Base-by-base conservation (phyloP, 1,140 invertebrate genomes). In the Scylla paramamosain region DNA sequence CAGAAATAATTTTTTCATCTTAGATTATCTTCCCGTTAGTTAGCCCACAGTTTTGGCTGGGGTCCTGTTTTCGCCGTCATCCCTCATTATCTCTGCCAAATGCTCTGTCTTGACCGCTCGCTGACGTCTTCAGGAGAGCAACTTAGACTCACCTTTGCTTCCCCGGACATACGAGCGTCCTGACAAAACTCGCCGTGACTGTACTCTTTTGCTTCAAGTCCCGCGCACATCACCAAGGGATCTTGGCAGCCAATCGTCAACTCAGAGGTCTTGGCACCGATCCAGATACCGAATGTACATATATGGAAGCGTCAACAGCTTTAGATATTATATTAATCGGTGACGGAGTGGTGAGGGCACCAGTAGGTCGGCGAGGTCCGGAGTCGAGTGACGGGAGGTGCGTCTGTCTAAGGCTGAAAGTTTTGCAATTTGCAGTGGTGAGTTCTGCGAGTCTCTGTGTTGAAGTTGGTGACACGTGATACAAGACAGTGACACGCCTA, bases 291-390 rank as follows among this genome's bases (percentile, higher is more conserved):
- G 28, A 46, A 84, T 82, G 83, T 84, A 93, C 92, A 84, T 93
- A 93, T 93, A 93, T 86, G 92, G 92, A 77, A 45, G 83, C 39
- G 77, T 46, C 92, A 93, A 45, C 25, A 77, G 46, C 28, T 16
- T 45, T 45, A 93, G 92, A 93, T 93, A 93, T 93, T 93, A 93
- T 93, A 93, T 93, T 93, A 93, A 93, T 93, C 83, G 92, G 39
- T 77, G 92, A 8, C 8, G 12, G 29, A 46, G 28, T 84, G 25
- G 25, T 48, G 28, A 29, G 10, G 92, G 77, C 46, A 84, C 92
- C 92, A 93, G 29, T 93, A 82, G 92, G 92, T 93, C 77, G 92
- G 20, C 31, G 31, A 93, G 92, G 67, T 77, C 83, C 77, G 92
- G 92, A 93, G 92, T 84, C n/a, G 92, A 83, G 39, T 84, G 92